Base-by-base conservation (phyloP, 2,888 invertebrate species). In the Rosalia funebris region DNA sequence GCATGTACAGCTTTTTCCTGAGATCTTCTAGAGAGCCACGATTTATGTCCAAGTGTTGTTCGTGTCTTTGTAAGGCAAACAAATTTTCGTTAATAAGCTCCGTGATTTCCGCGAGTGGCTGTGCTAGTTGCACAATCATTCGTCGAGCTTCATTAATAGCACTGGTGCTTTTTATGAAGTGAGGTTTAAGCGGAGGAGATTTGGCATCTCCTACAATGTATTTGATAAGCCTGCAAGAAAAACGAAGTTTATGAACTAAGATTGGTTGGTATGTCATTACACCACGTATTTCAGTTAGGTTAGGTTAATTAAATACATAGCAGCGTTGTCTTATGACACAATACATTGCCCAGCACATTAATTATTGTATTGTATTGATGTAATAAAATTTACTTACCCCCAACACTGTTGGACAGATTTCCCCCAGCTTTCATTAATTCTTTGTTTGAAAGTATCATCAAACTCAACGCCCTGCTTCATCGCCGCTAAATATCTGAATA, bases 81-180 rank as follows among this genome's bases (percentile, higher is more conserved):
- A 79, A 62, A 53, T 81, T 81, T 45, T 79, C 75, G 11, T 74
- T 61, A 17, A 81, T 77, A 2, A 75, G 58, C 60, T 79, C 74
- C 0, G 75, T 70, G 44, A 79, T 77, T 47, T 80, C 79, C 2
- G 77, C 76, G 55, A 81, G 63, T 0, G 81, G 81, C 60, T 76
- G 71, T 0, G 77, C 68, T 25, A 81, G 56, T 12, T 79, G 73
- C 17, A 73, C 64, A 19, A 81, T 77, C n/a, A 76, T 54, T 39
- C 76, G 69, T 10, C 79, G 62, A 1, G 77, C 77, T 60, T 79
- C 76, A 34, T 79, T 79, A 0, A 80, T 67, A 2, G 76, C 77
- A 11, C 75, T 57, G 0, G 79, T 79, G 44, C 75, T 74, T 52
- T 73, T 66, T 2, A 79, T 71, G 32, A 67, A 57, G 47, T 80